Percentiles rank a stretch among this genome's conserved stretches.
These are phyloP conservation scores for Moxostoma hubbsi DNA, from an alignment of 2,797 vertebrate genomes.

Conservation along the genomic window DNA sequence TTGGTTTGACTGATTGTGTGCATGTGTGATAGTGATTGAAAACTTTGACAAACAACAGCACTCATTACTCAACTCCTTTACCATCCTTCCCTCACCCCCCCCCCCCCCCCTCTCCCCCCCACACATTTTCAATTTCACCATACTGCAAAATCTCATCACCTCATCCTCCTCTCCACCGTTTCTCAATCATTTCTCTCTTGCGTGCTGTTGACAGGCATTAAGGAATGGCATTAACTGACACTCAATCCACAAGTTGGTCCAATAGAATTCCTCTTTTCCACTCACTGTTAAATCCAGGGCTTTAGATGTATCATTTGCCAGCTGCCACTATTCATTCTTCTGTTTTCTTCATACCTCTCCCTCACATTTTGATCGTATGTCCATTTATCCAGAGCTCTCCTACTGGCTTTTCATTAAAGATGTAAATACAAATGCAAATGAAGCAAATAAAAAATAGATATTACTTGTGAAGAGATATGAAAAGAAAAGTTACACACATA, in stretches of 20 bases:
- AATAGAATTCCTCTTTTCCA: constrained; percentile 53
- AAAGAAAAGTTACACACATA: not conserved
- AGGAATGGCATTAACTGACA: constrained; percentile 51
- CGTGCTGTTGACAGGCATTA: constrained; percentile 48
- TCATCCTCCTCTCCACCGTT: constrained; percentile 9
- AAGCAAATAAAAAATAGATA: not conserved
- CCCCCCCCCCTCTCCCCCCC: constrained; percentile 8
- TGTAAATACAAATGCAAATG: constrained; percentile 20
- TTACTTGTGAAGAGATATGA: not conserved
- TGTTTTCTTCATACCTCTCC: constrained; percentile 27
- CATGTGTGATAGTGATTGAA: constrained; percentile 14
- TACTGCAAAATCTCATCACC: constrained; percentile 27
- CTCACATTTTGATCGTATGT: constrained; percentile 20
- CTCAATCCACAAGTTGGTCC: constrained; percentile 47
- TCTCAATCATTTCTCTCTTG: constrained; percentile 45
- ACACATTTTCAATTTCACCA: constrained; percentile 27
- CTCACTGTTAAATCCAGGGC: constrained; percentile 53
- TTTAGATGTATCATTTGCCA: constrained; percentile 51
- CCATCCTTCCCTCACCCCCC: constrained; percentile 1
- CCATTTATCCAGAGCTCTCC: constrained; percentile 25
- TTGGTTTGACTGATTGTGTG: not conserved
- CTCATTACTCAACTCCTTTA: constrained; percentile 35
- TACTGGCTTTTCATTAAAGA: constrained; percentile 39
- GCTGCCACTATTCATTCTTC: constrained; percentile 47
- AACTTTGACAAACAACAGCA: constrained; percentile 56